phyloP scores from a whole-genome alignment of 2,113 vertebrate species.

The Periophthalmus modestus region DNA sequence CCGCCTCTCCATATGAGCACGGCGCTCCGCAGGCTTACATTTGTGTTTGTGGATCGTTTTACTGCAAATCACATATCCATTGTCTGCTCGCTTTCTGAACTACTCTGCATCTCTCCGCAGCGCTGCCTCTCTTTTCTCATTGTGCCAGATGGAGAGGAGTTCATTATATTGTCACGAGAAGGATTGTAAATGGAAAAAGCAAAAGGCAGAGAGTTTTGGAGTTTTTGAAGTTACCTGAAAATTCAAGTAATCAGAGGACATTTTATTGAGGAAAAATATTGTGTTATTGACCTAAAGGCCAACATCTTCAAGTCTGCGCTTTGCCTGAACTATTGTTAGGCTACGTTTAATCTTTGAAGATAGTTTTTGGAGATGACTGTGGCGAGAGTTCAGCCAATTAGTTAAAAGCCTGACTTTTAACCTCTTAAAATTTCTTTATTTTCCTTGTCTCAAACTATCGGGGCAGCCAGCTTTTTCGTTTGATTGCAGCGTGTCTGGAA shows the following conservation, averaged over 20 bases:
- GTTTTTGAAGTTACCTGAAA: neutral
- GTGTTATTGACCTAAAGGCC: neutral
- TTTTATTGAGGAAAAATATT: neutral
- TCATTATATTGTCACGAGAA: neutral
- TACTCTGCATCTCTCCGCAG: neutral
- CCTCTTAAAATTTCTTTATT: too few species aligned
- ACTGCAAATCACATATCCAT: slow-evolving; percentile 6
- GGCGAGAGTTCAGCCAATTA: too few species aligned
- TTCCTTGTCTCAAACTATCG: too few species aligned
- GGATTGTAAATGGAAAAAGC: neutral
- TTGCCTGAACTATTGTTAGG: neutral
- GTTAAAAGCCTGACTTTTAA: too few species aligned
- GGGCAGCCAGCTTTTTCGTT: too few species aligned
- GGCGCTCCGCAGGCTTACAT: slow-evolving; percentile 17
- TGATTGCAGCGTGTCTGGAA: too few species aligned
- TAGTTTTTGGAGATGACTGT: neutral
- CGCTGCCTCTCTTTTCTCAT: neutral
- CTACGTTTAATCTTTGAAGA: neutral
- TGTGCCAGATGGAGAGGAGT: neutral
- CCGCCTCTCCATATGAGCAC: slow-evolving; percentile 1
- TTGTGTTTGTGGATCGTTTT: neutral
- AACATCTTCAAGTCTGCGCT: neutral
- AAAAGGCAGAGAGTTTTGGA: neutral
- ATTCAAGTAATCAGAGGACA: neutral
- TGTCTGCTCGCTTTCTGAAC: slow-evolving; percentile 16